phyloP scores from a whole-genome alignment of 2,888 invertebrate genomes.

The Phortica magna region DNA sequence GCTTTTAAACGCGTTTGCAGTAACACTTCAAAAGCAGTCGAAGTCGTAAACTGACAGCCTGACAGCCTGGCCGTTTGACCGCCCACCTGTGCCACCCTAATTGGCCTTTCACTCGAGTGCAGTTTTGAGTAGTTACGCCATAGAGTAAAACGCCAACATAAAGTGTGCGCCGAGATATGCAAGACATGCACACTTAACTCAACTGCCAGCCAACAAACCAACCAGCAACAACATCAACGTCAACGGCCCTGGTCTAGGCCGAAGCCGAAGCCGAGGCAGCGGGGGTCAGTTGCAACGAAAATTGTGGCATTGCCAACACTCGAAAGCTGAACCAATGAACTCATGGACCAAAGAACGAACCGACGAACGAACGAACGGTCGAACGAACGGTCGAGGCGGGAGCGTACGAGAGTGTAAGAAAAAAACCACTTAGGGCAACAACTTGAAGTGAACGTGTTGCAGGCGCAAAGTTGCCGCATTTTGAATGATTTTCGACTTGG shows the following conservation, averaged over 20 bases:
- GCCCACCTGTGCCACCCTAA: constrained; percentile 26
- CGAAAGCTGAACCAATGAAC: too few relatives aligned
- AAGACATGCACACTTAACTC: constrained; percentile 12
- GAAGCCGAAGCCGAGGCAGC: too few relatives aligned
- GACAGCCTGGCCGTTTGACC: neutral
- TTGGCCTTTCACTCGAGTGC: constrained; percentile 37
- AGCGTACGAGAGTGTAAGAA: neutral
- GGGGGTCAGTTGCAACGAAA: too few relatives aligned
- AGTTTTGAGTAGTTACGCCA: constrained; percentile 24
- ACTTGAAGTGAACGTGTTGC: constrained; percentile 4
- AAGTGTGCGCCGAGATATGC: constrained; percentile 3
- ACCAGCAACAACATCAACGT: neutral
- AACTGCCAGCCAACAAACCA: neutral
- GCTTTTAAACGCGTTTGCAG: constrained; percentile 19
- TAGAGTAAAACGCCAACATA: neutral
- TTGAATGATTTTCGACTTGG: constrained; percentile 20
- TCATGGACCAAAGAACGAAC: neutral
- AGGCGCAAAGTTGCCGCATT: constrained; percentile 3
- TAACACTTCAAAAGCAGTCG: neutral
- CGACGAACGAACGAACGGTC: neutral
- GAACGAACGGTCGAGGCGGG: too few relatives aligned
- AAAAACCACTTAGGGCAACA: neutral
- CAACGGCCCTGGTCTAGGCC: too few relatives aligned
- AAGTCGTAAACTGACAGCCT: too few relatives aligned
- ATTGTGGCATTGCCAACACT: too few relatives aligned